A percentile compares a stretch with the other conserved stretches of the same genome.
These are phyloP conservation scores for Dolichotis patagonum DNA, from an alignment of 2,113 vertebrate species.

Conservation along the genomic window DNA sequence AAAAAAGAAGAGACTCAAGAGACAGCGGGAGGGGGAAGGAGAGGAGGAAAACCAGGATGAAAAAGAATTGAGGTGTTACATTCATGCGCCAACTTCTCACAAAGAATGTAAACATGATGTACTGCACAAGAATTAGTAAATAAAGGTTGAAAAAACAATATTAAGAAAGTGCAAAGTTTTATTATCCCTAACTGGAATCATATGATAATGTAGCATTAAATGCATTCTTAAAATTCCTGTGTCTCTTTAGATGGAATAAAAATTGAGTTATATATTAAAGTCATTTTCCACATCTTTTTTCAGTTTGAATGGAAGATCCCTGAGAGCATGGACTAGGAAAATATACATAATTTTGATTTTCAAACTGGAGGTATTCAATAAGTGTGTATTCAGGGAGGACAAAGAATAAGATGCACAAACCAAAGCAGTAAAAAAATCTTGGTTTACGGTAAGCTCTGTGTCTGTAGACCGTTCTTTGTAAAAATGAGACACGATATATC, in stretches of 20 bases:
- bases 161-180: not conserved
- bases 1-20: too few species aligned
- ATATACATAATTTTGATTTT: not conserved
- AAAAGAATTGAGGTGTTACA: not conserved
- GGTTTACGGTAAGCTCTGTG: slow-evolving; percentile 36
- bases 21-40: not conserved
- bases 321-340: not conserved
- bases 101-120: not conserved
- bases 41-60: not conserved
- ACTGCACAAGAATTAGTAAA: not conserved
- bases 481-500: not conserved
- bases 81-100: not conserved
- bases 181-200: not conserved
- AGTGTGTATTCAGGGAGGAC: not conserved
- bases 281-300: slow-evolving; percentile 17
- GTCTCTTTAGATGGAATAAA: not conserved
- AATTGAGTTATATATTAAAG: not conserved
- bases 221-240: not conserved
- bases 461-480: slow-evolving; percentile 46
- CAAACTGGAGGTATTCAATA: not conserved
- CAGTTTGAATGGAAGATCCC: not conserved
- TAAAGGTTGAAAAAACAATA: not conserved
- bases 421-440: slow-evolving; percentile 39
- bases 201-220: not conserved
- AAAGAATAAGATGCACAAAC: slow-evolving; percentile 73